These are phyloP conservation scores for Vanessa cardui DNA, from an alignment of 2,888 invertebrate species.

Conservation along the genomic window DNA sequence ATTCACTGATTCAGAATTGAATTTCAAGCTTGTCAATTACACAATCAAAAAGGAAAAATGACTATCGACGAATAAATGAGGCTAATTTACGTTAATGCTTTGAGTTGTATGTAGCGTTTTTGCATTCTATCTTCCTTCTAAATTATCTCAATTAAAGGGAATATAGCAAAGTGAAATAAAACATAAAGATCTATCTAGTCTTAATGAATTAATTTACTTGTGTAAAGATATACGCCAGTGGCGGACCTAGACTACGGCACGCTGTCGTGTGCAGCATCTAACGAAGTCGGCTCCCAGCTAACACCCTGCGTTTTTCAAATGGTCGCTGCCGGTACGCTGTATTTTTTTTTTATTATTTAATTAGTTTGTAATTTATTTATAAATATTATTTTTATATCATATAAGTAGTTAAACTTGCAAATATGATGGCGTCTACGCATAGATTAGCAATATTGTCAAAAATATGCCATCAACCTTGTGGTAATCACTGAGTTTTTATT, in stretches of 20 bases:
- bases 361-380: neutral
- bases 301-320: constrained; percentile 94
- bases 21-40: constrained; percentile 38
- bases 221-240: constrained; percentile 81
- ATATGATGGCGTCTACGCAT: too few relatives aligned
- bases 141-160: too few relatives aligned
- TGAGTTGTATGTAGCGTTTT: constrained; percentile 2
- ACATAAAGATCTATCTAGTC: too few relatives aligned
- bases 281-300: constrained; percentile 91
- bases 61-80: constrained; percentile 25
- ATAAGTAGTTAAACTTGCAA: too few relatives aligned
- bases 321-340: constrained; percentile 90
- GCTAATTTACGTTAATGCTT: constrained; percentile 29
- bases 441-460: too few relatives aligned
- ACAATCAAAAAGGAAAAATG: constrained; percentile 33
- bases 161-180: too few relatives aligned
- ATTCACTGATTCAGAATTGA: constrained; percentile 35
- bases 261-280: constrained; percentile 92
- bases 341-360: constrained; percentile 7
- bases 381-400: neutral
- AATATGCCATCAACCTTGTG: too few relatives aligned
- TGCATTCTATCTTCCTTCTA: too few relatives aligned
- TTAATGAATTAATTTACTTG: neutral
- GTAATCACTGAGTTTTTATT: too few relatives aligned
- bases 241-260: constrained; percentile 93